phyloP scores from a whole-genome alignment of 35 echinoderm and acorn worm species.

The Holothuria glaberrima region DNA sequence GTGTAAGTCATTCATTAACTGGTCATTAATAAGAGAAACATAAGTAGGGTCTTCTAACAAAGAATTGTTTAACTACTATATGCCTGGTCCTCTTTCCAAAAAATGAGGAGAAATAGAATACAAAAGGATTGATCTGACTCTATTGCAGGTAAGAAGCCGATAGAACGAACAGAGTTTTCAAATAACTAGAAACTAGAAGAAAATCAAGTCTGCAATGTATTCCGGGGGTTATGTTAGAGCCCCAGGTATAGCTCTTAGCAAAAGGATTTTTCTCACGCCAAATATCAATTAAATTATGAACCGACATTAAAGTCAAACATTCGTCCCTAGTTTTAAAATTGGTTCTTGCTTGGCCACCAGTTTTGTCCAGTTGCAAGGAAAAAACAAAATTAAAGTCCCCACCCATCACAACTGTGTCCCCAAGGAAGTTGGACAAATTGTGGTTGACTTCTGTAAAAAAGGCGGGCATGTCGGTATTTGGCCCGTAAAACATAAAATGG shows the following conservation, averaged over 20 bases:
- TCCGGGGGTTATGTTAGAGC: slow-evolving; percentile 4
- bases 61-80: background rate
- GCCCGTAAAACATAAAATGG: background rate
- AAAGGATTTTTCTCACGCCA: slow-evolving; percentile 1
- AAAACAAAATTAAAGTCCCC: background rate
- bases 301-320: slow-evolving; percentile 4
- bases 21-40: background rate
- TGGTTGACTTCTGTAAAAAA: background rate
- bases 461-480: background rate
- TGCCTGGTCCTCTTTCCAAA: slow-evolving; percentile 5
- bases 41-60: background rate
- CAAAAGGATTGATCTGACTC: slow-evolving; percentile 10
- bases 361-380: background rate
- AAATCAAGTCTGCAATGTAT: background rate
- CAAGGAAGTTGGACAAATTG: background rate
- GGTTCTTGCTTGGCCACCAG: background rate
- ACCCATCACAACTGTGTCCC: background rate
- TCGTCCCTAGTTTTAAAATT: background rate
- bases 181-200: background rate
- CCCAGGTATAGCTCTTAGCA: background rate
- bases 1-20: background rate
- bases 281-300: background rate
- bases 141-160: background rate
- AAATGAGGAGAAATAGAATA: background rate
- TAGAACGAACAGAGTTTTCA: background rate